phyloP scores from a whole-genome alignment of 1,140 invertebrate species.

The Calliphora vicina region DNA sequence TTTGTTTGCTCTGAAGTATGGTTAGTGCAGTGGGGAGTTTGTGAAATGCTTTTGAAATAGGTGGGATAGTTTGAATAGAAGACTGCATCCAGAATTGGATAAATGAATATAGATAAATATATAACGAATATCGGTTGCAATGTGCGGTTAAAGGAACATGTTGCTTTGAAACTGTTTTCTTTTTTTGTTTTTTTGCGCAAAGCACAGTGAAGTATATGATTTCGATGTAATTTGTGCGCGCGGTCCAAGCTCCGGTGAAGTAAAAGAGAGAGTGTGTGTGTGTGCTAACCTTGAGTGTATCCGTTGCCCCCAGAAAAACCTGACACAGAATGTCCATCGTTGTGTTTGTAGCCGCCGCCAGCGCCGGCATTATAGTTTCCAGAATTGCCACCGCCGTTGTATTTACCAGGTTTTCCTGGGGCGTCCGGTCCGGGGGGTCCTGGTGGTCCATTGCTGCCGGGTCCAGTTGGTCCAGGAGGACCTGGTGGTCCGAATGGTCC shows the following conservation, averaged over 20 bases:
- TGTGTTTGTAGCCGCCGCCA: background rate
- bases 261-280: background rate
- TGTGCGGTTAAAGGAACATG: background rate
- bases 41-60: background rate
- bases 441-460: conserved; percentile 43
- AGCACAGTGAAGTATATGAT: background rate
- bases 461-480: conserved; percentile 46
- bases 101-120: background rate
- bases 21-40: background rate
- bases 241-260: conserved; percentile 23
- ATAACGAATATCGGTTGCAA: background rate
- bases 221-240: background rate
- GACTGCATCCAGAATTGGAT: background rate
- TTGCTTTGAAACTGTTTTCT: background rate
- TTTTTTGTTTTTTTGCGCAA: background rate
- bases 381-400: conserved; percentile 41
- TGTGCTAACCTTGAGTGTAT: conserved; percentile 58
- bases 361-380: background rate
- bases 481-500: conserved; percentile 51
- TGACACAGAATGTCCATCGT: conserved; percentile 42
- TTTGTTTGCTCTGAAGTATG: background rate
- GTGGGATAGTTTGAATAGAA: background rate
- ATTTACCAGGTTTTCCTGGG: conserved; percentile 58
- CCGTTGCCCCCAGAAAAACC: conserved; percentile 60
- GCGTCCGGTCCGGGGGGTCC: conserved; percentile 46